Conservation (phyloP, 1,140 invertebrate species). For the Ostrea edulis region DNA sequence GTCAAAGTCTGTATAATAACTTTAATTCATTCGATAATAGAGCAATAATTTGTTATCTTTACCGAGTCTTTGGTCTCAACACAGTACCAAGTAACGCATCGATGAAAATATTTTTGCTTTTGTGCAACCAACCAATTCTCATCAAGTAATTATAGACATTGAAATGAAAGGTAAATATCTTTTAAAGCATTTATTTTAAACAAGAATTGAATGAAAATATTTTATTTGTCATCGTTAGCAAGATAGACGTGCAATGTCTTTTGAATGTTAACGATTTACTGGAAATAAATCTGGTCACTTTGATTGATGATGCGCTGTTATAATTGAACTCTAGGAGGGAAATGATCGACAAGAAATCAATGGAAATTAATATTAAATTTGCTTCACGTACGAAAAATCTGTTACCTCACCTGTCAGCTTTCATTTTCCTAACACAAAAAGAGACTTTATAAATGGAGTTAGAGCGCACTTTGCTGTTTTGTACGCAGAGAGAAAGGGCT, state of each 20-base stretch:
- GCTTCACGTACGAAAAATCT: not conserved
- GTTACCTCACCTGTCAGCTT: not conserved
- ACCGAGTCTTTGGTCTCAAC: not conserved
- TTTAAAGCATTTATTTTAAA: not conserved
- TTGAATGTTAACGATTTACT: not conserved
- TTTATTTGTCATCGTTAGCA: not conserved
- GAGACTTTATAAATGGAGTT: not conserved
- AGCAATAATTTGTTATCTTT: slow-evolving; percentile 4
- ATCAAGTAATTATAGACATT: not conserved
- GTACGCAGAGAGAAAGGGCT: not conserved
- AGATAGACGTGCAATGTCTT: not conserved
- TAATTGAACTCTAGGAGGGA: not conserved
- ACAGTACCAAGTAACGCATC: not conserved
- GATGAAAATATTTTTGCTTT: not conserved
- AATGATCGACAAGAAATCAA: slow-evolving; percentile 1
- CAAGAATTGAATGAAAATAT: not conserved
- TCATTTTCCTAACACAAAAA: slow-evolving; percentile 7
- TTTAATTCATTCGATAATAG: not conserved
- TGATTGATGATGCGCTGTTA: not conserved
- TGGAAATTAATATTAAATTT: slow-evolving; percentile 7
- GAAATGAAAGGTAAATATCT: slow-evolving; percentile 15
- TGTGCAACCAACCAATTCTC: not conserved
- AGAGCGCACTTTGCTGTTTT: not conserved
- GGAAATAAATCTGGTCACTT: not conserved
- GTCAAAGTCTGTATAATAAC: not conserved